Evolutionary conservation across 1,140 invertebrate genomes (phyloP).

Genomic region (Pentalonia nigronervosa): DNA sequence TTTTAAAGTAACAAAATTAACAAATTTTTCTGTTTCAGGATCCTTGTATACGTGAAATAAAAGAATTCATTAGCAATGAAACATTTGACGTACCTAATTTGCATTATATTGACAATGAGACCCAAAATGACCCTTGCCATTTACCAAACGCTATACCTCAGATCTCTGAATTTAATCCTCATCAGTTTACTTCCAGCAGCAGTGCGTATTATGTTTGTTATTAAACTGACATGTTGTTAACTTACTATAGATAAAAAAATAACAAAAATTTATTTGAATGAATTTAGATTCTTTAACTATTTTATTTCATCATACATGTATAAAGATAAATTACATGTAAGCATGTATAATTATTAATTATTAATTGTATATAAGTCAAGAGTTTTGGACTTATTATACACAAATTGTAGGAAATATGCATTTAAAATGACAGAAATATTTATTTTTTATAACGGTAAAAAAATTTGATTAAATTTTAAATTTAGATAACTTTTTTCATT

Average conservation of each 20-base stretch:
- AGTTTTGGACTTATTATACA: too few species aligned
- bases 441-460: too few species aligned
- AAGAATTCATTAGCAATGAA: constrained; percentile 50
- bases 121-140: constrained; percentile 38
- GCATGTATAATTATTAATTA: background rate
- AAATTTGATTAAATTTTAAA: too few species aligned
- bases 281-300: background rate
- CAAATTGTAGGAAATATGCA: too few species aligned
- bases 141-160: constrained; percentile 63
- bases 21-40: background rate
- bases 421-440: too few species aligned
- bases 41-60: constrained; percentile 47
- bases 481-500: too few species aligned
- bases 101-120: constrained; percentile 52
- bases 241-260: background rate
- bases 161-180: constrained; percentile 68
- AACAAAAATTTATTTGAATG: background rate
- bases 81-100: constrained; percentile 23
- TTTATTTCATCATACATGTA: background rate
- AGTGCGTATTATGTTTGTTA: constrained; percentile 65
- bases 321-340: too few species aligned
- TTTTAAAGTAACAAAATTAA: background rate
- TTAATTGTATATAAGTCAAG: background rate
- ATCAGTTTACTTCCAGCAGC: constrained; percentile 69
- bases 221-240: background rate